These are phyloP conservation scores for Arctocebus calabarensis DNA, from an alignment of 2,797 vertebrate species.

Conservation along the genomic window DNA sequence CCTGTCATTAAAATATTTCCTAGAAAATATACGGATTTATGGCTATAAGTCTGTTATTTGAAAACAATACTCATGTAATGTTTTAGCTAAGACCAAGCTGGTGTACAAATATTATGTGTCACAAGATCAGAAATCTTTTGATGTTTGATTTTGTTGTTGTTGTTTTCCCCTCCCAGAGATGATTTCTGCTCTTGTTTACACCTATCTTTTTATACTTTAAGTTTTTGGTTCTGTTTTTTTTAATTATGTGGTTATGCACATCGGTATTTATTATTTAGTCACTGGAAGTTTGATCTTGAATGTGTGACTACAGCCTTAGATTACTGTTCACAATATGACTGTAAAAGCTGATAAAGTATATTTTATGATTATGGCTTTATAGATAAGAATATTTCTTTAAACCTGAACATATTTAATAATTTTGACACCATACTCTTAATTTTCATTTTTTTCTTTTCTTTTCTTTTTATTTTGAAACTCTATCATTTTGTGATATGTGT, in stretches of 20 bases:
- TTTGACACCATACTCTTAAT: not conserved
- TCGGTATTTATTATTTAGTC: not conserved
- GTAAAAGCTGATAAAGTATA: not conserved
- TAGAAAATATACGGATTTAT: not conserved
- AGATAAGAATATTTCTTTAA: conserved; percentile 50
- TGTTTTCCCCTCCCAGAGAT: not conserved
- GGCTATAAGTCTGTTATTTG: not conserved
- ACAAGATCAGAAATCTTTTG: not conserved
- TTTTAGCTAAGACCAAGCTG: not conserved
- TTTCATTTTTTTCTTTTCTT: not conserved
- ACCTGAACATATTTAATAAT: not conserved
- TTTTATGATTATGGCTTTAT: not conserved
- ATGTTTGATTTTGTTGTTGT: not conserved
- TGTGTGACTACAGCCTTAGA: not conserved
- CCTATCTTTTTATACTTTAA: not conserved
- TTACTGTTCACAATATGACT: not conserved
- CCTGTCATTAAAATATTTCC: not conserved
- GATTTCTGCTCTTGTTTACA: not conserved
- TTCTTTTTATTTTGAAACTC: not conserved
- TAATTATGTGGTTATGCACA: not conserved
- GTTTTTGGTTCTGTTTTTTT: not conserved
- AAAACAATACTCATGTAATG: not conserved
- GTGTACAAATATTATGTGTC: not conserved
- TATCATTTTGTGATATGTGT: not conserved
- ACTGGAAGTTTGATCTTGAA: conserved; percentile 14